Conservation (phyloP, 2,888 invertebrate species). For the Drosophila picticornis region DNA sequence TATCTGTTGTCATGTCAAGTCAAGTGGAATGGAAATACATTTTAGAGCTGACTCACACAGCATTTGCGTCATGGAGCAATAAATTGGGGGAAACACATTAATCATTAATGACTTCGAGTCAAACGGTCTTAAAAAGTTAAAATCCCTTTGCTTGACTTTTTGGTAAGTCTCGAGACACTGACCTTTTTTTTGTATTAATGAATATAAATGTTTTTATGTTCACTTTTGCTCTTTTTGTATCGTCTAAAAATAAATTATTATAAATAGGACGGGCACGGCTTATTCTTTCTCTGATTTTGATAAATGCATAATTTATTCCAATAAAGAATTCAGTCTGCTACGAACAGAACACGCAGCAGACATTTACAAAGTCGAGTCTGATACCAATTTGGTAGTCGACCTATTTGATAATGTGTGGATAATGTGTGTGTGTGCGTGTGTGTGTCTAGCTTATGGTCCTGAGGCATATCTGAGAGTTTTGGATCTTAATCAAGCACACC, state of each 20-base stretch:
- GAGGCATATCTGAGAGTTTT: conserved; percentile 6
- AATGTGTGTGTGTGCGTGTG: background rate
- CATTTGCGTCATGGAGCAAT: conserved; percentile 15
- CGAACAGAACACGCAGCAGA: background rate
- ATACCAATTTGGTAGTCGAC: conserved; percentile 9
- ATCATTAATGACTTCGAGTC: conserved; percentile 31
- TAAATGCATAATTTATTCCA: conserved; percentile 26
- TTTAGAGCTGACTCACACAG: conserved; percentile 27
- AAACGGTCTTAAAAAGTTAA: background rate
- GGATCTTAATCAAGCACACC: conserved; percentile 55
- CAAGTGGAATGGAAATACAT: conserved; percentile 39
- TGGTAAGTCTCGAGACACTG: background rate
- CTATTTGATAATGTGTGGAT: conserved; percentile 17
- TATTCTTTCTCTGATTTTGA: conserved; percentile 11
- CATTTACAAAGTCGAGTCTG: conserved; percentile 5
- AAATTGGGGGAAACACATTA: conserved; percentile 26
- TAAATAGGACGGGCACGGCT: conserved; percentile 24
- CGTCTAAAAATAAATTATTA: conserved; percentile 21
- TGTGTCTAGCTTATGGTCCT: background rate
- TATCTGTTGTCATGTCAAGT: conserved; percentile 30
- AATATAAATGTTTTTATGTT: conserved; percentile 15
- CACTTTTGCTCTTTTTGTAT: background rate
- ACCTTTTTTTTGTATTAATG: conserved; percentile 4
- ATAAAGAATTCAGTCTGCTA: conserved; percentile 6
- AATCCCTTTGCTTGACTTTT: conserved; percentile 20